Conservation (phyloP, 2,797 vertebrate species). For the Staurois parvus region DNA sequence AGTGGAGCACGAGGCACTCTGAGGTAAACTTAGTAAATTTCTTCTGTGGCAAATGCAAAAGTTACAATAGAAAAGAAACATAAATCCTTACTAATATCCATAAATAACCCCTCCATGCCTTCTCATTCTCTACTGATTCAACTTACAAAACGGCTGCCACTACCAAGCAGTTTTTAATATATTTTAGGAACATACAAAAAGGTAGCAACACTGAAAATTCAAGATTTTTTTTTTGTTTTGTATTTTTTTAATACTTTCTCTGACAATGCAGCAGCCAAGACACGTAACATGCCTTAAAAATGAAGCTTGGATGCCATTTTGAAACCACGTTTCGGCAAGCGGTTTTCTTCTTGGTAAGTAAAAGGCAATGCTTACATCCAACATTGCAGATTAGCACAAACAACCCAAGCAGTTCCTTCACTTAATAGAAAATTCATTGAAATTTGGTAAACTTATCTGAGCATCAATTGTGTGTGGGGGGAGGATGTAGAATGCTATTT, state of each 20-base stretch:
- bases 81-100: not conserved
- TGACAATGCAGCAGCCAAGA: slow-evolving; percentile 83
- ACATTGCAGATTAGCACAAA: slow-evolving; percentile 71
- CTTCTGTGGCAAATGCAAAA: not conserved
- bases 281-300: slow-evolving; percentile 75
- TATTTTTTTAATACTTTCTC: slow-evolving; percentile 66
- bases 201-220: slow-evolving; percentile 66
- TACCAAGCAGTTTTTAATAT: slow-evolving; percentile 20
- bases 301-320: slow-evolving; percentile 86
- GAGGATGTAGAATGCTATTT: slow-evolving; percentile 84
- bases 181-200: slow-evolving; percentile 68
- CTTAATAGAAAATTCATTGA: slow-evolving; percentile 77
- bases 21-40: not conserved
- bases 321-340: slow-evolving; percentile 78
- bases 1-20: not conserved
- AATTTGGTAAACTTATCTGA: slow-evolving; percentile 87
- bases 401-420: slow-evolving; percentile 84
- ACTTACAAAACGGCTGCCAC: not conserved
- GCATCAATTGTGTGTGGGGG: slow-evolving; percentile 71
- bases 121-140: not conserved
- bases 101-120: not conserved
- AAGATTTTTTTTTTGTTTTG: slow-evolving; percentile 65
- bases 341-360: slow-evolving; percentile 73
- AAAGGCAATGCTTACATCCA: slow-evolving; percentile 71
- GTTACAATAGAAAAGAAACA: not conserved